Percentiles rank a stretch among this genome's conserved stretches.
phyloP scores from a whole-genome alignment of 2,888 invertebrate genomes.

The Anticlea derivata region DNA sequence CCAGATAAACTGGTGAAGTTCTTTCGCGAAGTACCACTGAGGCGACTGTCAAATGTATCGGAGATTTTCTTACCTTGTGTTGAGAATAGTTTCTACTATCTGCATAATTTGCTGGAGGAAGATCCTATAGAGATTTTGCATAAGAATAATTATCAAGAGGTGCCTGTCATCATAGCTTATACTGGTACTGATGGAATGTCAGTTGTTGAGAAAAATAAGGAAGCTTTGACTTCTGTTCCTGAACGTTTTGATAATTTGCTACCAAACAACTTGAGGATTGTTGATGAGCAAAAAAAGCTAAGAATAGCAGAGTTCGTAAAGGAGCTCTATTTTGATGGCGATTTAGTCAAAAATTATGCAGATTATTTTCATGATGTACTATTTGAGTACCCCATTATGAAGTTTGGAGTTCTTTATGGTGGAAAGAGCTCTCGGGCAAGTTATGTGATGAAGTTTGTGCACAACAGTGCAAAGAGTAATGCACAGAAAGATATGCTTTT shows the following conservation, averaged over 20 bases:
- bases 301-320: slow-evolving; percentile 59
- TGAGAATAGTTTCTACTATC: slow-evolving; percentile 46
- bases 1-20: slow-evolving; percentile 48
- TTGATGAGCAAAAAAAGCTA: slow-evolving; percentile 41
- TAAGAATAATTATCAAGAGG: slow-evolving; percentile 49
- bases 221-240: slow-evolving; percentile 45
- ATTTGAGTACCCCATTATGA: slow-evolving; percentile 61
- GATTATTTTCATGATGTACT: slow-evolving; percentile 65
- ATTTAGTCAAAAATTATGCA: slow-evolving; percentile 46
- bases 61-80: slow-evolving; percentile 60
- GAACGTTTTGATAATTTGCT: slow-evolving; percentile 55
- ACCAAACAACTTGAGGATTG: slow-evolving; percentile 64
- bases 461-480: slow-evolving; percentile 13
- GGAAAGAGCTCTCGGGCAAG: slow-evolving; percentile 49
- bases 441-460: slow-evolving; percentile 59
- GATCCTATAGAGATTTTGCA: slow-evolving; percentile 58
- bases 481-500: slow-evolving; percentile 8
- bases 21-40: slow-evolving; percentile 43
- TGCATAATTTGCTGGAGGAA: slow-evolving; percentile 49
- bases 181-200: slow-evolving; percentile 46
- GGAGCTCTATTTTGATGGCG: slow-evolving; percentile 59
- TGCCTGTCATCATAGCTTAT: slow-evolving; percentile 61
- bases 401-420: slow-evolving; percentile 58
- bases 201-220: slow-evolving; percentile 42
- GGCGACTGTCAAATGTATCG: slow-evolving; percentile 44